Base-by-base conservation (phyloP, 2,113 vertebrate species). In the Alaudala cheleensis region DNA sequence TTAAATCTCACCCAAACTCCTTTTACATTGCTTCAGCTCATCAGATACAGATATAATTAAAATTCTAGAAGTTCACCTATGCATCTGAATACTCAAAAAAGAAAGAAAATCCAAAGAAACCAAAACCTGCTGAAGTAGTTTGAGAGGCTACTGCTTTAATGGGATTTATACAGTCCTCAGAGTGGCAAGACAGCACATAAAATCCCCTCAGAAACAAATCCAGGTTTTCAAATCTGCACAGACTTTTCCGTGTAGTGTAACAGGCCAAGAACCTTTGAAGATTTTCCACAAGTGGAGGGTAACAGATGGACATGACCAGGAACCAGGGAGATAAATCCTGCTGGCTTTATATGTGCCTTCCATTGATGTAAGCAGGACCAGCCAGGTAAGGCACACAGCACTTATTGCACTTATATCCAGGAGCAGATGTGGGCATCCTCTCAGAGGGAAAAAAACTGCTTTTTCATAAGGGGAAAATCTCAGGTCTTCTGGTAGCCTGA, bases 21-120 rank as follows among this genome's bases (percentile, higher is more conserved):
- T 97, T 98, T 97, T 96, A 96, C 81, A 87, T 94, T 98, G 97
- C 94, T 97, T 94, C 91, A 91, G 92, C 96, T 97, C 96, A 97
- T 98, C 97, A 97, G 97, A 98, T 97, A 96, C 76, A 97, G 92
- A 95, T 90, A 86, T 96, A 98, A 98, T 98, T 98, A 97, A 97
- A 97, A 97, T 97, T 96, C 95, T 93, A 44, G 86, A 95, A 73
- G 90, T 95, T 98, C 90, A 97, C 95, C 89, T 98, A 94, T 90
- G 88, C 84, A 96, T 97, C 94, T 44, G 65, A 97, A 96, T 95
- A 91, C 49, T 70, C 87, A 90, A 67, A 86, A 89, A 91, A 87
- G 61, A 76, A 81, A 40, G 23, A 51, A 26, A 72, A 53, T 58
- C 31, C 47, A 9, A 53, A 37, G 37, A 37, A 54, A 15, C 34